These are phyloP conservation scores for Euphydryas editha DNA, from an alignment of 2,888 invertebrate genomes.

Conservation along the genomic window DNA sequence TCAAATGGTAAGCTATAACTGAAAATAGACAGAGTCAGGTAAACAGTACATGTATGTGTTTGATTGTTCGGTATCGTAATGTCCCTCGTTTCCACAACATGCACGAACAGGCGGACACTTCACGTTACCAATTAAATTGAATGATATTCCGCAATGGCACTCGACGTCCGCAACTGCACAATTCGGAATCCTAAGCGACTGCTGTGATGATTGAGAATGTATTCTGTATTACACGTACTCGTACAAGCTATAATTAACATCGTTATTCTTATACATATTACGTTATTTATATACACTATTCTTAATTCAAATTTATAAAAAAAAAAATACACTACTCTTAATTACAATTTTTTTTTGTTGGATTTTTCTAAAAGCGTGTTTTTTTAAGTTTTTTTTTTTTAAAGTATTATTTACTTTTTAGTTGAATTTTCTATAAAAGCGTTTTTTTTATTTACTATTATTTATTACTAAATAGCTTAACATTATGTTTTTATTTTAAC, in stretches of 20 bases:
- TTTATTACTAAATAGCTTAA: too few relatives aligned
- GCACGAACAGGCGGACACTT: conserved; percentile 1
- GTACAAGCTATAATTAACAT: neutral
- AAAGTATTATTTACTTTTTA: too few relatives aligned
- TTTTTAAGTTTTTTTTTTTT: too few relatives aligned
- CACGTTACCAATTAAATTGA: conserved; percentile 19
- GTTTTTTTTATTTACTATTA: too few relatives aligned
- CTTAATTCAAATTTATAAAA: too few relatives aligned
- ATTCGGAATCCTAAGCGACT: neutral
- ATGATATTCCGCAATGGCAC: conserved; percentile 22
- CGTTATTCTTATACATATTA: neutral
- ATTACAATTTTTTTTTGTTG: too few relatives aligned
- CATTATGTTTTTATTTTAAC: too few relatives aligned
- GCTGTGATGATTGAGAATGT: conserved; percentile 4
- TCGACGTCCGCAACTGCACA: conserved; percentile 1
- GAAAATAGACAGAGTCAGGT: neutral
- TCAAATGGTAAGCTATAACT: too few relatives aligned
- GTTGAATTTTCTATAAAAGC: too few relatives aligned
- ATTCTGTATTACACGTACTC: neutral
- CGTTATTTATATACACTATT: too few relatives aligned
- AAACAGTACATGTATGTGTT: neutral
- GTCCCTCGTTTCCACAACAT: neutral
- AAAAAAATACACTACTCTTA: too few relatives aligned
- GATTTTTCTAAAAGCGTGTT: too few relatives aligned
- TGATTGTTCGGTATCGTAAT: neutral